Evolutionary conservation across 2,888 invertebrate species (phyloP).

Genomic region (Acrocyrtus sp.): DNA sequence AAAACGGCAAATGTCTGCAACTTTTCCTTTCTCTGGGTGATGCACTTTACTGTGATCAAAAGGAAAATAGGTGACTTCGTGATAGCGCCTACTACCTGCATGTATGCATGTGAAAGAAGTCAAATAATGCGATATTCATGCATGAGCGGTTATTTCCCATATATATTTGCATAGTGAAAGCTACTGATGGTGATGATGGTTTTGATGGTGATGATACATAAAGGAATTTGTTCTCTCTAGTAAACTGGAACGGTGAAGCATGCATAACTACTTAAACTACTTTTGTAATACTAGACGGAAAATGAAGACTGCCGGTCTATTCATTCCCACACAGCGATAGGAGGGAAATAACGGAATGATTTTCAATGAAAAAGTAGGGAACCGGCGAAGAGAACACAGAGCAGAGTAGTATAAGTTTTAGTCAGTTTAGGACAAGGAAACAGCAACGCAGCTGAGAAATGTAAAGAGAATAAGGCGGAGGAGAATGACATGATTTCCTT

Average conservation of each 20-base stretch:
- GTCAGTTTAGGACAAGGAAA: neutral
- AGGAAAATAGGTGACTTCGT: no score
- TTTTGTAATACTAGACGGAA: slow-evolving; percentile 12
- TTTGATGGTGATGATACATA: no score
- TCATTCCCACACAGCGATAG: neutral
- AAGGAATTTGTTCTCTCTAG: no score
- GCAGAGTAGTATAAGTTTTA: neutral
- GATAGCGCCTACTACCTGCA: neutral
- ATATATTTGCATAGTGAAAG: no score
- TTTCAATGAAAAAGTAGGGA: neutral
- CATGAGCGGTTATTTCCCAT: slow-evolving; percentile 36
- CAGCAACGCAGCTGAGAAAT: neutral
- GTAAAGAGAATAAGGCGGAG: neutral
- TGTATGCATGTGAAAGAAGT: slow-evolving; percentile 18
- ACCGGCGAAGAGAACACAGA: neutral
- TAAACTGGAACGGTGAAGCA: no score
- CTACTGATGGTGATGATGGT: no score
- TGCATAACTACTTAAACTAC: neutral
- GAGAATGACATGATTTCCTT: slow-evolving; percentile 45
- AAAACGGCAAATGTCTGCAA: no score
- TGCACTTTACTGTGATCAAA: no score
- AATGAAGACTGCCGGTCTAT: neutral
- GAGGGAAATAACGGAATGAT: neutral
- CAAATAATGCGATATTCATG: slow-evolving; percentile 48
- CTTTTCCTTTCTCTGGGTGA: no score